These are phyloP conservation scores for Mus musculus DNA, from an alignment of 2,113 vertebrate genomes.

Conservation along the genomic window DNA sequence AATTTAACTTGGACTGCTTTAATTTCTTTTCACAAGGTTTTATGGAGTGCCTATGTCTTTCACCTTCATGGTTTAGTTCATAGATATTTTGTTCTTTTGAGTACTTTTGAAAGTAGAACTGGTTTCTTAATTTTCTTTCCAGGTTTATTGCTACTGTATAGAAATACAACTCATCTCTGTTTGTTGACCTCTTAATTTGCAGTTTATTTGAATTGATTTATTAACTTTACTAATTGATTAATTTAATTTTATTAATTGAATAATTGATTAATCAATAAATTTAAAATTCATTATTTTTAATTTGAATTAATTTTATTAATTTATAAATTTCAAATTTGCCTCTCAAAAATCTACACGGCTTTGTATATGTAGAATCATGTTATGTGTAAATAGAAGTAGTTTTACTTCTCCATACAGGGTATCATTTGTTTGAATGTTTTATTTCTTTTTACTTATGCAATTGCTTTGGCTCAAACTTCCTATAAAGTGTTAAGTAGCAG, in stretches of 20 bases:
- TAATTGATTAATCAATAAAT: too few relatives aligned
- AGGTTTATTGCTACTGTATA: neutral
- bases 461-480: too few relatives aligned
- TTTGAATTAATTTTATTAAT: too few relatives aligned
- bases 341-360: neutral
- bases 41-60: neutral
- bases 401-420: too few relatives aligned
- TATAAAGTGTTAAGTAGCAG: too few relatives aligned
- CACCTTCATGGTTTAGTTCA: constrained; percentile 19
- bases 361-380: neutral
- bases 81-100: constrained; percentile 16
- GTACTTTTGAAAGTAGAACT: constrained; percentile 7
- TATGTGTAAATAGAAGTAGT: too few relatives aligned
- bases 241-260: too few relatives aligned
- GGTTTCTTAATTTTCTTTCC: constrained; percentile 27
- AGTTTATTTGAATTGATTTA: constrained; percentile 9
- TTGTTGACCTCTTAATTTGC: constrained; percentile 9
- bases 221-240: neutral
- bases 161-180: neutral
- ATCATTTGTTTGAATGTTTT: too few relatives aligned
- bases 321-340: neutral
- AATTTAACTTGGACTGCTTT: neutral
- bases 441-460: too few relatives aligned
- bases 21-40: constrained; percentile 38
- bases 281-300: too few relatives aligned